A percentile compares a stretch with the other conserved stretches of the same genome.
Conservation (phyloP, 2,797 vertebrate species). For the Fistularia tabacaria region DNA sequence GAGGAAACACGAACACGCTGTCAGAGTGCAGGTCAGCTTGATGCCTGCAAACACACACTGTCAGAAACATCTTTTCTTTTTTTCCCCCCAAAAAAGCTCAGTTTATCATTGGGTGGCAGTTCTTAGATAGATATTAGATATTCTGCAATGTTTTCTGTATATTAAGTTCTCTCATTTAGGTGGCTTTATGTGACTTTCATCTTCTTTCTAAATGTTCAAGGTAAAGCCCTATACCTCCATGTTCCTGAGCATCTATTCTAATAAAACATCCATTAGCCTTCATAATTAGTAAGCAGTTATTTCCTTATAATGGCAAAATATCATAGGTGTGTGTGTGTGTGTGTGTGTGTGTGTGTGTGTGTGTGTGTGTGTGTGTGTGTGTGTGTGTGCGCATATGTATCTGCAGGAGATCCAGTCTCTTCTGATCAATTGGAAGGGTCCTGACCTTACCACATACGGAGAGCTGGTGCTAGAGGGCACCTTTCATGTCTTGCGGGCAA, state of each 20-base stretch:
- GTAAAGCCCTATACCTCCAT: neutral
- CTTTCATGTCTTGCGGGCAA: conserved; percentile 88
- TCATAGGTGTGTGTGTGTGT: no score
- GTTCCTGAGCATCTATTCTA: neutral
- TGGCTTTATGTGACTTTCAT: neutral
- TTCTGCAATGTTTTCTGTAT: no score
- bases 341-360: no score
- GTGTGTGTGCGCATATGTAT: conserved; percentile 7
- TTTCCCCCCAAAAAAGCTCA: no score
- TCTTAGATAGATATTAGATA: no score
- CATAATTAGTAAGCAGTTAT: neutral
- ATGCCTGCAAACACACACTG: neutral
- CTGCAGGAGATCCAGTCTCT: conserved; percentile 93
- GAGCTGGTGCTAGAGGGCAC: conserved; percentile 95
- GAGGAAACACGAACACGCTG: conserved; percentile 93
- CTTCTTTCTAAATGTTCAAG: neutral
- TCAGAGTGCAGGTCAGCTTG: conserved; percentile 87
- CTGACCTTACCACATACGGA: conserved; percentile 89
- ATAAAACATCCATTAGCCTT: conserved; percentile 8
- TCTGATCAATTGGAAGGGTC: conserved; percentile 95
- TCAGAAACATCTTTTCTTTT: no score
- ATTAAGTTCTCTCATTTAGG: no score
- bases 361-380: no score
- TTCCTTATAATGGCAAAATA: no score
- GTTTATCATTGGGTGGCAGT: no score